These are phyloP conservation scores for Acipenser transmontanus DNA, from an alignment of 2,797 vertebrate genomes.

Conservation along the genomic window DNA sequence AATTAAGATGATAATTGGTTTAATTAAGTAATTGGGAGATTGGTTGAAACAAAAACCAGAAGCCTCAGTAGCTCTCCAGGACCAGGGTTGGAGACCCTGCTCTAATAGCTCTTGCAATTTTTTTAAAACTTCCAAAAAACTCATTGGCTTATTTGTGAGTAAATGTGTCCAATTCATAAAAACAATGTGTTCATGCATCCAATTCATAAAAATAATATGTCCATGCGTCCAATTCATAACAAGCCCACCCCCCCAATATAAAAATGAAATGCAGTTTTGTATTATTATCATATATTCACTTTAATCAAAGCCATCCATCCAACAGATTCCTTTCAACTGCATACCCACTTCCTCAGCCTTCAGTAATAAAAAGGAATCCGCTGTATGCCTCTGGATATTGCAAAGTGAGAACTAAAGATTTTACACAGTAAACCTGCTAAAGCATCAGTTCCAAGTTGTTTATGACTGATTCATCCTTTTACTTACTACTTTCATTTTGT, in stretches of 20 bases:
- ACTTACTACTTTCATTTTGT: background rate
- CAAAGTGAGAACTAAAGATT: background rate
- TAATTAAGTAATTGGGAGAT: too few relatives aligned
- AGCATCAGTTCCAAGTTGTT: background rate
- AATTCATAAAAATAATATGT: background rate
- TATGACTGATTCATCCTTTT: background rate
- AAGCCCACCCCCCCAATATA: too few relatives aligned
- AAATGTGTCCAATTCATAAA: background rate
- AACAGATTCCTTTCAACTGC: background rate
- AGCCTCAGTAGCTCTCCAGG: too few relatives aligned
- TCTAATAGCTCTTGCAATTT: background rate
- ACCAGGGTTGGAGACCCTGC: too few relatives aligned
- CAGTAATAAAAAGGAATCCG: background rate
- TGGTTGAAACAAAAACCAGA: too few relatives aligned
- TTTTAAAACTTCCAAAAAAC: background rate
- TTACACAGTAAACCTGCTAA: background rate
- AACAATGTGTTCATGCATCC: background rate
- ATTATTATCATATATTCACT: background rate
- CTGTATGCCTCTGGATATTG: slow-evolving; percentile 2
- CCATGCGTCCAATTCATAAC: background rate
- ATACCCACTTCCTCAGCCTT: background rate
- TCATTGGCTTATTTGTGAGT: background rate
- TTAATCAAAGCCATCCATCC: background rate
- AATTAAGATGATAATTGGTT: too few relatives aligned
- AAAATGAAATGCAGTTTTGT: background rate